Percentiles rank a stretch among this genome's conserved stretches.
Conservation (phyloP, 2,888 invertebrate species). For the Rhagonycha fulva region DNA sequence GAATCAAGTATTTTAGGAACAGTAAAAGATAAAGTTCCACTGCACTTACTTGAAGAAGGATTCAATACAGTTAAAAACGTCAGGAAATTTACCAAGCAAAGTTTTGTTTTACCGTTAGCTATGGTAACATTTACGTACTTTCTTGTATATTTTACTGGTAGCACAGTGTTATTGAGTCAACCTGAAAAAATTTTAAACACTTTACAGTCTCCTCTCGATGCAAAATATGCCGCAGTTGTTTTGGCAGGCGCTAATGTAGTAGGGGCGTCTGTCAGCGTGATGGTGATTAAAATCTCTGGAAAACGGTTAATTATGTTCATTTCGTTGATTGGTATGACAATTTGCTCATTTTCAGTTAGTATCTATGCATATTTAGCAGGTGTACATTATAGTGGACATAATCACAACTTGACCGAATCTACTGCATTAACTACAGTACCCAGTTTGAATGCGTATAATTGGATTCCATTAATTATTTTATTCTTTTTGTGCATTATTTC, state of each 20-base stretch:
- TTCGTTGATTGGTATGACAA: not conserved
- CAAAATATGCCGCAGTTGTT: not conserved
- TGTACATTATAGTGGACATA: not conserved
- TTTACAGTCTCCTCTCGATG: not conserved
- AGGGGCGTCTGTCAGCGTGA: not conserved
- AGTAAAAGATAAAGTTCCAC: not conserved
- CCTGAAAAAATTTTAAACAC: not conserved
- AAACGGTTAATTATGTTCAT: not conserved
- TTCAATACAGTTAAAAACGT: not conserved
- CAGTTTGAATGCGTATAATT: not conserved
- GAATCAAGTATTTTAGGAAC: not conserved
- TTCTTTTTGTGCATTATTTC: not conserved
- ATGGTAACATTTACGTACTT: not conserved
- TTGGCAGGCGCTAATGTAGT: not conserved
- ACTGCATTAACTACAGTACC: not conserved
- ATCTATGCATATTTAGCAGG: not conserved
- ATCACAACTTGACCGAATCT: not conserved
- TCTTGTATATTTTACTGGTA: not conserved
- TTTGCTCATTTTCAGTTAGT: not conserved
- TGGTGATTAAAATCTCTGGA: not conserved
- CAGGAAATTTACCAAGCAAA: not conserved
- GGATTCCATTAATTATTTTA: not conserved
- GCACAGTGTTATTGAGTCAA: not conserved
- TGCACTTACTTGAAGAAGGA: not conserved
- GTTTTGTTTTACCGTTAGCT: not conserved